Evolutionary conservation across 2,888 invertebrate species (phyloP).

Genomic region (Drosophila sordidula): DNA sequence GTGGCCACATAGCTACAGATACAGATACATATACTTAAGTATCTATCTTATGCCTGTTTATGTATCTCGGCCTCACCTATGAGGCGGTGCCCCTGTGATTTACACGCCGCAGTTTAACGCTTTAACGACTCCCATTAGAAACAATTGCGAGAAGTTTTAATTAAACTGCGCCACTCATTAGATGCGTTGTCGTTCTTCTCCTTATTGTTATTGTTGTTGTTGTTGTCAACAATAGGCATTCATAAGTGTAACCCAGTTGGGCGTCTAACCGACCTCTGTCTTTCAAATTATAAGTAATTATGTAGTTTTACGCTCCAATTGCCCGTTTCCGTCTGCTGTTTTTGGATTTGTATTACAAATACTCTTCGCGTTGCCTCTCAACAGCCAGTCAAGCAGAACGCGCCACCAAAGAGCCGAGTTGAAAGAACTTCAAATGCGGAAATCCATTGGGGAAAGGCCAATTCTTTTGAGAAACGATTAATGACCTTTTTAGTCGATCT

Average conservation of each 20-base stretch:
- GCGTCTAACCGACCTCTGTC: conserved; percentile 32
- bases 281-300: conserved; percentile 63
- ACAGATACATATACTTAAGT: conserved; percentile 53
- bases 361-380: neutral
- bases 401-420: conserved; percentile 4
- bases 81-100: conserved; percentile 61
- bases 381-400: conserved; percentile 31
- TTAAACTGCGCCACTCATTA: conserved; percentile 74
- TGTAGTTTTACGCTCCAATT: conserved; percentile 77
- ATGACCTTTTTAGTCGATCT: too few species aligned
- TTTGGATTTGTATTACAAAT: conserved; percentile 27
- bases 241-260: conserved; percentile 50
- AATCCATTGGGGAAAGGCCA: conserved; percentile 26
- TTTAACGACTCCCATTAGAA: conserved; percentile 80
- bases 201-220: conserved; percentile 12
- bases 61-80: conserved; percentile 39
- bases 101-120: conserved; percentile 73
- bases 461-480: neutral
- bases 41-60: conserved; percentile 56
- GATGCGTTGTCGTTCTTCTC: conserved; percentile 19
- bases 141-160: conserved; percentile 79
- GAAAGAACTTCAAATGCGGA: conserved; percentile 4
- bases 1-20: conserved; percentile 63
- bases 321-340: conserved; percentile 68
- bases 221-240: conserved; percentile 31